Evolutionary conservation across 2,888 invertebrate species (phyloP), one percentile per base, ranked within the genome.

Genomic region (Pantelozetes paolii): DNA sequence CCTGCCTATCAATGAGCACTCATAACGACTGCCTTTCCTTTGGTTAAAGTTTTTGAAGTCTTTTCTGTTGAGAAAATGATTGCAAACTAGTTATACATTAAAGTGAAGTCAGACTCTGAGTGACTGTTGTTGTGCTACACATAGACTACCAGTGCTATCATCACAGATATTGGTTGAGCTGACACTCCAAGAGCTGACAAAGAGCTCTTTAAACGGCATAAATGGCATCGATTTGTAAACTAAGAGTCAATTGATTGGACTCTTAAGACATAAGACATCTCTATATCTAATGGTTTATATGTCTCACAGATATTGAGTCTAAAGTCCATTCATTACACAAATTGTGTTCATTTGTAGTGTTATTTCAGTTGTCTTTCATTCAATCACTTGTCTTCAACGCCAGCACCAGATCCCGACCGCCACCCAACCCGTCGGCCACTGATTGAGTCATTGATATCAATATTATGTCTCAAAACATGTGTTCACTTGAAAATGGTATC

Each of bases 401-500:
- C 28, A 54, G 23, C 23, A 54, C 8, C 23, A 20, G 8, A n/a
- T 54, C 20, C 9, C 8, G 9, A 54, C 54, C 9, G 23, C 54
- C 9, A 23, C 8, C 20, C 32, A 6, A 30, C 3, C n/a, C 32
- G 13, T 64, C 20, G 62, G 18, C 28, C 28, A 18, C 30, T 18
- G 45, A 50, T 23, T 3, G 1, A 57, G 8, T 18, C 13, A 23
- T 6, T n/a, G n/a, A 26, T 28, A 57, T 30, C 18, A 15, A 28
- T 30, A 23, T 40, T 40, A 69, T 69, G 69, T 69, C 69, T 42
- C 42, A 69, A 23, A 40, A 69, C 26, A 45, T 69, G 69, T 69
- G 69, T 69, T 69, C 69, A 9, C 69, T 69, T 42, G 69, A 69
- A 26, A 69, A 69, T 45, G 69, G 69, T 69, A 69, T 67, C 13